Conservation (phyloP, 1,140 invertebrate species). For the Papilio polytes region DNA sequence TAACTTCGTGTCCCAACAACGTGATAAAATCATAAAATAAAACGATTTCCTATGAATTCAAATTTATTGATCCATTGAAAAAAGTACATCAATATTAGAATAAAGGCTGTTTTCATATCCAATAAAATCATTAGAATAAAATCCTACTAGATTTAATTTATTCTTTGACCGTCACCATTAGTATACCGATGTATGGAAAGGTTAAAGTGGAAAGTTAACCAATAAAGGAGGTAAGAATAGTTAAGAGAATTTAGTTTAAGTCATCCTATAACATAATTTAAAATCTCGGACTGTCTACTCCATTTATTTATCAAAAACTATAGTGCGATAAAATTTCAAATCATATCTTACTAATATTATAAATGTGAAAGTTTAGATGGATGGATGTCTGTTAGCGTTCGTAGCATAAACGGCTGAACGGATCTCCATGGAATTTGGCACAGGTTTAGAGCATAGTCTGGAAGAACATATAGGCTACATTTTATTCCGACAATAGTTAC, state of each 20-base stretch:
- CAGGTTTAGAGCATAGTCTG: too few relatives aligned
- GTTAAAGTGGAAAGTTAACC: not conserved
- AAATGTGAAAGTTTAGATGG: too few relatives aligned
- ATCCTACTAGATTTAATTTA: not conserved
- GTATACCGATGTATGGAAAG: not conserved
- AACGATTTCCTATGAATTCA: not conserved
- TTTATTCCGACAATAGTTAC: too few relatives aligned
- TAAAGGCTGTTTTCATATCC: not conserved
- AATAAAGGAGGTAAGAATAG: not conserved
- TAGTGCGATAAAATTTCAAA: not conserved
- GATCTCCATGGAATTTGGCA: too few relatives aligned
- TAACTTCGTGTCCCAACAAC: not conserved
- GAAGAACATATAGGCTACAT: too few relatives aligned
- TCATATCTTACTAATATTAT: too few relatives aligned
- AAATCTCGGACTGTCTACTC: not conserved
- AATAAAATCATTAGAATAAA: not conserved
- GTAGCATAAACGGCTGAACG: too few relatives aligned
- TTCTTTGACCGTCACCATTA: not conserved
- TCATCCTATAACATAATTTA: not conserved
- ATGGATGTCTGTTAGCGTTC: too few relatives aligned
- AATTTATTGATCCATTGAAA: not conserved
- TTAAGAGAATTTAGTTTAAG: not conserved
- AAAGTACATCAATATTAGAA: not conserved
- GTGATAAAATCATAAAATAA: slow-evolving; percentile 3
- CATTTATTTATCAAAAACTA: not conserved